Conservation (phyloP, 1,140 invertebrate species). For the Eriosoma lanigerum region DNA sequence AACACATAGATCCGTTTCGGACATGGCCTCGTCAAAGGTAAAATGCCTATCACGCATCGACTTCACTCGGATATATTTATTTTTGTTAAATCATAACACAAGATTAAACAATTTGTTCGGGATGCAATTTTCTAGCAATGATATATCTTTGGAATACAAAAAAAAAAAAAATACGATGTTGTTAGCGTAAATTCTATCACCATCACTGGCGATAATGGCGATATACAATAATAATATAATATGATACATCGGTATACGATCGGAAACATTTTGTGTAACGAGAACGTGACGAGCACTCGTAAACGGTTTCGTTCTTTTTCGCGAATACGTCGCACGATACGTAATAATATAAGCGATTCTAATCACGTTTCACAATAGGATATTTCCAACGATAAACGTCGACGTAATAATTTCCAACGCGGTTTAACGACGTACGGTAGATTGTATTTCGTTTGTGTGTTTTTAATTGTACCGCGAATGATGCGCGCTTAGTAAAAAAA, state of each 20-base stretch:
- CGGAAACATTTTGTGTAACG: not conserved
- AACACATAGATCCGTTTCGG: slow-evolving; percentile 96
- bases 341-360: too few relatives aligned
- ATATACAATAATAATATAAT: too few relatives aligned
- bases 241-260: too few relatives aligned
- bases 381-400: not conserved
- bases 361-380: not conserved
- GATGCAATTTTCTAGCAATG: too few relatives aligned
- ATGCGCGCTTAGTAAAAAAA: not conserved
- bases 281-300: not conserved
- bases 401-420: not conserved
- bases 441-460: not conserved
- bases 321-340: too few relatives aligned
- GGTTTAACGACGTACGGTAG: not conserved
- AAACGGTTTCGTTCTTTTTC: not conserved
- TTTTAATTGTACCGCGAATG: not conserved
- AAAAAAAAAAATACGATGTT: too few relatives aligned
- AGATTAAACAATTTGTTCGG: too few relatives aligned
- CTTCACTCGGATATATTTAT: not conserved
- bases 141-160: too few relatives aligned
- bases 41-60: too few relatives aligned
- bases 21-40: slow-evolving; percentile 99
- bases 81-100: too few relatives aligned
- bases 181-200: not conserved
- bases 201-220: too few relatives aligned